Evolutionary conservation across 2,113 vertebrate species (phyloP).

Genomic region (Boleophthalmus pectinirostris): DNA sequence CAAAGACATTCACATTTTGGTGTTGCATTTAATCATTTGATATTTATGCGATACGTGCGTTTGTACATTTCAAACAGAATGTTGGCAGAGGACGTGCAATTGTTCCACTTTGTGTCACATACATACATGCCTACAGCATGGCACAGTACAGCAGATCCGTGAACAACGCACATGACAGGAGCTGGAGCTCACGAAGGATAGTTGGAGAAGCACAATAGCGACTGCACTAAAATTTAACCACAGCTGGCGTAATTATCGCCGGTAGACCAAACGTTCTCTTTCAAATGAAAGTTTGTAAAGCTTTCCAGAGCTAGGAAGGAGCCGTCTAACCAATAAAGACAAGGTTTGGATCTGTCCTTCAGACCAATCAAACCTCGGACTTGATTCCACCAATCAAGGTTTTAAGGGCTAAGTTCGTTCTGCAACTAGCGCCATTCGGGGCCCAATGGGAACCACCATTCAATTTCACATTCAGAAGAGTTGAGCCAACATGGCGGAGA

Average conservation of each 20-base stretch:
- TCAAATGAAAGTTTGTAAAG: conserved; percentile 73
- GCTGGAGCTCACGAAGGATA: conserved; percentile 34
- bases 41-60: background rate
- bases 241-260: conserved; percentile 10
- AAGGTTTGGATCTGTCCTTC: conserved; percentile 85
- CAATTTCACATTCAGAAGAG: accelerated
- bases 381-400: conserved; percentile 90
- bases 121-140: background rate
- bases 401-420: conserved; percentile 78
- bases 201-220: conserved; percentile 15
- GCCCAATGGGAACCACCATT: conserved; percentile 25
- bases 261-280: conserved; percentile 42
- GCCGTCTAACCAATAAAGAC: conserved; percentile 84
- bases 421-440: conserved; percentile 80
- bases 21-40: background rate
- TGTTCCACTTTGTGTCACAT: background rate
- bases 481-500: conserved; percentile 76
- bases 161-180: background rate
- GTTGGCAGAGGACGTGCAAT: background rate
- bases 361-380: conserved; percentile 90
- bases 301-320: conserved; percentile 72
- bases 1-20: background rate
- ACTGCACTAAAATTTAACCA: conserved; percentile 2
- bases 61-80: background rate
- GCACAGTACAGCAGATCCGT: no score